Conservation (phyloP, 1,140 invertebrate genomes). For the Bombus vancouverensis region DNA sequence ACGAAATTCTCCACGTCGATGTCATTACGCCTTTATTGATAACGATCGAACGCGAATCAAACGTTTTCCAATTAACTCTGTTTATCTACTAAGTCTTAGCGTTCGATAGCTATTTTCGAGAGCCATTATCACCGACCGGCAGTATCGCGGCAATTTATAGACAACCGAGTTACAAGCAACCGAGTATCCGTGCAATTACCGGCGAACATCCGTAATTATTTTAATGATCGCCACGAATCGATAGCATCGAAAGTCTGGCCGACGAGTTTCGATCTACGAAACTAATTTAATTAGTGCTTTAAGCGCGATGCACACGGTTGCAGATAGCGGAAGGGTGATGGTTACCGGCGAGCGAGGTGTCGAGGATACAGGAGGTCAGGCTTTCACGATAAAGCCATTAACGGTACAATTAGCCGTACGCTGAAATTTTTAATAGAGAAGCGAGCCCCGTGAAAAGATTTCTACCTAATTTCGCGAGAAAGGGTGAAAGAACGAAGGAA, state of each 20-base stretch:
- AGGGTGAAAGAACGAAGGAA: conserved; percentile 28
- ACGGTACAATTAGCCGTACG: conserved; percentile 48
- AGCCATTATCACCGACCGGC: neutral
- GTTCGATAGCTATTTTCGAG: neutral
- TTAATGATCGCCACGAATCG: conserved; percentile 44
- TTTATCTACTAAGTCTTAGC: neutral
- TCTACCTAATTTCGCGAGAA: conserved; percentile 56
- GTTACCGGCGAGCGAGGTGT: neutral
- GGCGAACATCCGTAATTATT: conserved; percentile 31
- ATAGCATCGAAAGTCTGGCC: conserved; percentile 37
- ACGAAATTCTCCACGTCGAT: neutral
- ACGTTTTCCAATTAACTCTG: neutral
- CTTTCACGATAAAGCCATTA: conserved; percentile 50
- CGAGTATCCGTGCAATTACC: conserved; percentile 34
- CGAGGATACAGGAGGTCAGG: neutral
- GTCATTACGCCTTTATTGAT: neutral
- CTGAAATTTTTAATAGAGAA: conserved; percentile 38
- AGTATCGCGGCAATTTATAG: neutral
- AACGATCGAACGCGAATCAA: neutral
- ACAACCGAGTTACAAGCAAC: no score
- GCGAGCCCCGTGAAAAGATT: conserved; percentile 35
- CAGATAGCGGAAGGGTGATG: neutral
- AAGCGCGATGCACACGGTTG: neutral
- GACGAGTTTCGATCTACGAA: conserved; percentile 42
- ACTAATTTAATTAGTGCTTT: conserved; percentile 53